A percentile compares a stretch with the other conserved stretches of the same genome.
Conservation (phyloP, 2,113 vertebrate species). For the Lota lota region DNA sequence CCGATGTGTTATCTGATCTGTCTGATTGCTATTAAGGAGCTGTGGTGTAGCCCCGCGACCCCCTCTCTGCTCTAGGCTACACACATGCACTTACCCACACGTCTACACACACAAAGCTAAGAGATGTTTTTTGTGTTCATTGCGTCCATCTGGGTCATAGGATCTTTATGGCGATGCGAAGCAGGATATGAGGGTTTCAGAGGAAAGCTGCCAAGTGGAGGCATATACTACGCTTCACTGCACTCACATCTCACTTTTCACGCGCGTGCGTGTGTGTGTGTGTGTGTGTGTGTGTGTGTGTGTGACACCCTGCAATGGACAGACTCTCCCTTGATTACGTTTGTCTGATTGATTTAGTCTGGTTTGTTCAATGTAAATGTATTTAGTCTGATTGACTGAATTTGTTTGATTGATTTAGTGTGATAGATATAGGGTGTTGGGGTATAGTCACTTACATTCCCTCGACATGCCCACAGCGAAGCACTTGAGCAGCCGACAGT, state of each 20-base stretch:
- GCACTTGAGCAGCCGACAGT: slow-evolving; percentile 93
- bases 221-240: background rate
- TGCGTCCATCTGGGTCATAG: background rate
- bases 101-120: background rate
- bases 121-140: background rate
- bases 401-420: background rate
- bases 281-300: too few relatives aligned
- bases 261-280: too few relatives aligned
- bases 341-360: background rate
- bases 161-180: background rate
- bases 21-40: background rate
- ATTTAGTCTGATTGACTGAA: background rate
- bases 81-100: too few relatives aligned
- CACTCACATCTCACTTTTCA: background rate
- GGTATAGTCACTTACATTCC: slow-evolving; percentile 82
- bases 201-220: background rate
- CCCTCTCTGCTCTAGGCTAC: background rate
- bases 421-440: background rate
- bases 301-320: too few relatives aligned
- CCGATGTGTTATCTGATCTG: too few relatives aligned
- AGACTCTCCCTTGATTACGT: too few relatives aligned
- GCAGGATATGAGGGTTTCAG: background rate
- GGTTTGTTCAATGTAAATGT: background rate
- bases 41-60: background rate
- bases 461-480: slow-evolving; percentile 96